phyloP scores from a whole-genome alignment of 2,797 vertebrate genomes.

The Hippocampus kuda region DNA sequence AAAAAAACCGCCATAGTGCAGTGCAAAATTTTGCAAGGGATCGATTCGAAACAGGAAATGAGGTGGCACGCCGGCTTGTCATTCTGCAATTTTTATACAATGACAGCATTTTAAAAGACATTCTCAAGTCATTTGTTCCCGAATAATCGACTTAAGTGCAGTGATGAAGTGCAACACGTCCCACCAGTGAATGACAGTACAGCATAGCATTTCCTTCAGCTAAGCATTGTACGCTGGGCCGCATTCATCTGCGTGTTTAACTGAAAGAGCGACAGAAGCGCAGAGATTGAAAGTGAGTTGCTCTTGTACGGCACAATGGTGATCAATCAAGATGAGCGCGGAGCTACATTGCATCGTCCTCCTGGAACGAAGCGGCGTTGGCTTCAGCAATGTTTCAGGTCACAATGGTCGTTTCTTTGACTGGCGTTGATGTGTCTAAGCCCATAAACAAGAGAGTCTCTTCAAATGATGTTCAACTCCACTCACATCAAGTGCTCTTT shows the following conservation, averaged over 20 bases:
- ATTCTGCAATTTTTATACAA: too few species aligned
- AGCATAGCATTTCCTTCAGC: slow-evolving; percentile 54
- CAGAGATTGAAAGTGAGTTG: slow-evolving; percentile 10
- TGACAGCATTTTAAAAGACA: not conserved
- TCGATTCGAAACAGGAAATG: too few species aligned
- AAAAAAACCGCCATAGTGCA: too few species aligned
- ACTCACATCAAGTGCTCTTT: not conserved
- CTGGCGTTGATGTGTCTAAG: not conserved
- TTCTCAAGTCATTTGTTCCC: not conserved
- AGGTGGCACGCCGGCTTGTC: too few species aligned
- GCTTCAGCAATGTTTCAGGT: slow-evolving; percentile 48
- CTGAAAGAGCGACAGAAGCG: slow-evolving; percentile 3
- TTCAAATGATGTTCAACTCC: not conserved
- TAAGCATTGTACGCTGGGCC: slow-evolving; percentile 47
- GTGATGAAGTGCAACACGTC: not conserved
- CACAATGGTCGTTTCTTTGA: not conserved
- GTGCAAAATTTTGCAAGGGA: too few species aligned
- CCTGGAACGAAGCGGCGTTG: slow-evolving; percentile 28
- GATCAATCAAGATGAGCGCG: slow-evolving; percentile 10
- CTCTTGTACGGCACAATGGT: slow-evolving; percentile 6
- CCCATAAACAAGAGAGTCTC: not conserved
- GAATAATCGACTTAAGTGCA: not conserved
- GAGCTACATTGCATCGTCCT: slow-evolving; percentile 10
- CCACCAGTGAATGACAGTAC: slow-evolving; percentile 10
- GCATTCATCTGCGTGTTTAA: slow-evolving; percentile 6